Evolutionary conservation across 2,797 vertebrate species (phyloP).

Genomic region (Petrocephalus schoutedeni): DNA sequence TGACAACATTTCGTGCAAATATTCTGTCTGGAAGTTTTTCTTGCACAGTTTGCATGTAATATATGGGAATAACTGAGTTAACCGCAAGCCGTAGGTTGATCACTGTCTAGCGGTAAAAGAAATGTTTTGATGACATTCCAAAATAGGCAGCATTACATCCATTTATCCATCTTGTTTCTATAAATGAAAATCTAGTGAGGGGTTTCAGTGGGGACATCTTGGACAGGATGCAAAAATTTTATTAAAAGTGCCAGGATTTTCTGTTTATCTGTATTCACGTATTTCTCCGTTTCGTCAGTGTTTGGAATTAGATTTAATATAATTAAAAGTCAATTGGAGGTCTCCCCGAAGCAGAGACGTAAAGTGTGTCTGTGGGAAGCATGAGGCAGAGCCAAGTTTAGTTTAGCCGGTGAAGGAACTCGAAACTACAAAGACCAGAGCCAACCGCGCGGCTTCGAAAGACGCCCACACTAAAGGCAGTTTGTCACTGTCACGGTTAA

Average conservation of each 20-base stretch:
- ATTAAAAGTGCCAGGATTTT: neutral
- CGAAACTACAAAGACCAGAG: constrained; percentile 1
- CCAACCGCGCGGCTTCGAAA: neutral
- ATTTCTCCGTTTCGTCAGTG: neutral
- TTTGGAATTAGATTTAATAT: neutral
- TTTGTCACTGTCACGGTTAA: neutral
- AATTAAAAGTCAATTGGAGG: neutral
- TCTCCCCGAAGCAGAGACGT: neutral
- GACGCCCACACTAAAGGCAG: neutral
- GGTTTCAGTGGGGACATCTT: neutral
- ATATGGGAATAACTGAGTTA: neutral
- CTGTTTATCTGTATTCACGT: neutral
- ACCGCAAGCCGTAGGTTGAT: neutral
- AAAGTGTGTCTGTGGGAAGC: neutral
- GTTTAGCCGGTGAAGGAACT: neutral
- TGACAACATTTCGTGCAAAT: neutral
- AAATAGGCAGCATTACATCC: neutral
- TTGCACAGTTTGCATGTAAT: neutral
- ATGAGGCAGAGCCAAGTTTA: neutral
- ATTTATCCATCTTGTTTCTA: neutral
- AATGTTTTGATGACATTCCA: neutral
- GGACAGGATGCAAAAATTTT: neutral
- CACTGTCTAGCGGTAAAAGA: neutral
- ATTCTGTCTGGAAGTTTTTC: neutral
- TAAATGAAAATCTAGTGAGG: neutral